A percentile compares a stretch with the other conserved stretches of the same genome.
Evolutionary conservation across 2,888 invertebrate genomes (phyloP).

Genomic region (Drosophila multiciliata): DNA sequence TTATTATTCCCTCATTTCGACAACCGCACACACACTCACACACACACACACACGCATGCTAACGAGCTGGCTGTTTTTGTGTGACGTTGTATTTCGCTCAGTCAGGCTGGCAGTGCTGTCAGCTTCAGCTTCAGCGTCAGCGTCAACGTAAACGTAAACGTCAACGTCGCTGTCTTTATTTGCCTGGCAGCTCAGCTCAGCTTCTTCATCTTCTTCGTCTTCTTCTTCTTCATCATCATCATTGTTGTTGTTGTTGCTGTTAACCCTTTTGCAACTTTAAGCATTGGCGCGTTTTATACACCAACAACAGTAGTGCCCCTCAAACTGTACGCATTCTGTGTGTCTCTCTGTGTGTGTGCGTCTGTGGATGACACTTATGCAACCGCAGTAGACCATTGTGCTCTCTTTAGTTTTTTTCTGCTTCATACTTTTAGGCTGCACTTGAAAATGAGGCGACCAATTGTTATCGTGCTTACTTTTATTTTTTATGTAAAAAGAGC

Average conservation of each 20-base stretch:
- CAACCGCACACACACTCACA: constrained; percentile 41
- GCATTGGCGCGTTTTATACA: constrained; percentile 35
- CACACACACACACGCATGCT: constrained; percentile 12
- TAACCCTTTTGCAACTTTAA: constrained; percentile 41
- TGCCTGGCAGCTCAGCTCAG: constrained; percentile 15
- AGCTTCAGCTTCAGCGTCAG: not conserved
- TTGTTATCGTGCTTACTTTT: constrained; percentile 41
- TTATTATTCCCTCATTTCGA: constrained; percentile 62
- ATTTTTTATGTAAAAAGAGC: constrained; percentile 33
- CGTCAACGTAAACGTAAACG: constrained; percentile 7
- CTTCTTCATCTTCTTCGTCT: not conserved
- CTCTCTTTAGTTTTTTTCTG: constrained; percentile 34
- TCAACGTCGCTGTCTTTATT: constrained; percentile 22
- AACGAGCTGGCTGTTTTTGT: constrained; percentile 22
- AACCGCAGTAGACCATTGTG: constrained; percentile 52
- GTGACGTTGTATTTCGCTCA: constrained; percentile 37
- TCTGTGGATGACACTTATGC: constrained; percentile 72
- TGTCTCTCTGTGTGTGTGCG: not conserved
- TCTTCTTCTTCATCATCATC: not conserved
- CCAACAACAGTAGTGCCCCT: constrained; percentile 27
- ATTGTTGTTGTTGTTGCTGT: constrained; percentile 11
- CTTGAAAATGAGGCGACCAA: constrained; percentile 58
- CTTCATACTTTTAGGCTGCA: constrained; percentile 54
- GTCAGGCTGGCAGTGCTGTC: constrained; percentile 32
- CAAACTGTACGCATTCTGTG: constrained; percentile 62